phyloP scores from a whole-genome alignment of 2,888 invertebrate genomes.

The Patella ulyssiponensis region DNA sequence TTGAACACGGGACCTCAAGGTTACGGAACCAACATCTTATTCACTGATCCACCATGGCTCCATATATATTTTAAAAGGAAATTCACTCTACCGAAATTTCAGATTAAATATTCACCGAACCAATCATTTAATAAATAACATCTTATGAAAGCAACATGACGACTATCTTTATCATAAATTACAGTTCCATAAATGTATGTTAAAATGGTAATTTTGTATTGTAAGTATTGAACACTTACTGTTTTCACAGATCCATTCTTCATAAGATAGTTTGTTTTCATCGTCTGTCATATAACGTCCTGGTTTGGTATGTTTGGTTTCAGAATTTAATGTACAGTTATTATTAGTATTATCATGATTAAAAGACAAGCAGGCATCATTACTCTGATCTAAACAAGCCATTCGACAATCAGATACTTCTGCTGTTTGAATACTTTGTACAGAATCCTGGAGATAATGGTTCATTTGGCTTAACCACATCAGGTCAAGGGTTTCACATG shows the following conservation, averaged over 20 bases:
- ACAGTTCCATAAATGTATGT: too few relatives aligned
- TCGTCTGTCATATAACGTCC: constrained; percentile 10
- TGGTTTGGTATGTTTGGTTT: constrained; percentile 21
- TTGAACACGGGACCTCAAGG: too few relatives aligned
- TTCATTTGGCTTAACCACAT: constrained; percentile 37
- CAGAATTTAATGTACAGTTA: constrained; percentile 34
- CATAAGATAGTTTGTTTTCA: constrained; percentile 23
- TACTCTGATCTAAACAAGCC: constrained; percentile 26
- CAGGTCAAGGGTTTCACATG: constrained; percentile 46
- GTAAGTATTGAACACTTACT: constrained; percentile 34
- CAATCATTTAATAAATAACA: too few relatives aligned
- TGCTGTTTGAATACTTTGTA: background rate
- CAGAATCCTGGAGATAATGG: constrained; percentile 14
- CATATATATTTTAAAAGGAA: background rate
- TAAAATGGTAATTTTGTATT: too few relatives aligned
- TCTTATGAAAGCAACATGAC: too few relatives aligned
- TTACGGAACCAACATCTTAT: too few relatives aligned
- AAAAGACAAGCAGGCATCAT: constrained; percentile 38
- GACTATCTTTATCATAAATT: too few relatives aligned
- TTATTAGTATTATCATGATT: constrained; percentile 31
- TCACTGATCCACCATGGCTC: background rate
- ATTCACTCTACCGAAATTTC: too few relatives aligned
- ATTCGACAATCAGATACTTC: constrained; percentile 22
- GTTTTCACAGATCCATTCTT: constrained; percentile 52
- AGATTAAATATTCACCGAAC: too few relatives aligned